Conservation (phyloP, 2,113 vertebrate species). For the Hemibates koningsi region DNA sequence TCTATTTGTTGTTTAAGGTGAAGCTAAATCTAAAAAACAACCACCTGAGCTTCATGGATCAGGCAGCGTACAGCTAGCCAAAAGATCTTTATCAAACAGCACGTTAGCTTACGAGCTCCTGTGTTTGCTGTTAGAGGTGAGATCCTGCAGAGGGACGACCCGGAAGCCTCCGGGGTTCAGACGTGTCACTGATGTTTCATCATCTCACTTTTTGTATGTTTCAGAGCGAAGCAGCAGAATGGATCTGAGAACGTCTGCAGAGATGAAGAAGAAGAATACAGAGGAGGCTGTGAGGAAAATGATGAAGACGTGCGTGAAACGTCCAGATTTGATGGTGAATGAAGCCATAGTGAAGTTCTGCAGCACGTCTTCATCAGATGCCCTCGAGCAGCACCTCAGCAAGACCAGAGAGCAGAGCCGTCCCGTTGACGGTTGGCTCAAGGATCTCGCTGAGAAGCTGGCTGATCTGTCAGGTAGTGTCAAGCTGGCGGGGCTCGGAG, state of each 20-base stretch:
- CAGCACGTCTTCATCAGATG: background rate
- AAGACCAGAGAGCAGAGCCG: background rate
- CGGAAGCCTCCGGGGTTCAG: background rate
- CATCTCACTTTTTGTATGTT: background rate
- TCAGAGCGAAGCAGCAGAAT: background rate
- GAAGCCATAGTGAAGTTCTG: background rate
- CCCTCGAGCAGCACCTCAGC: background rate
- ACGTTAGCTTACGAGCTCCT: background rate
- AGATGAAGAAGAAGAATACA: background rate
- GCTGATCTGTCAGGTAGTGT: background rate
- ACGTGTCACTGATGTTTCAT: background rate
- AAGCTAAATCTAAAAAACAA: background rate
- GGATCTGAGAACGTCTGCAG: background rate
- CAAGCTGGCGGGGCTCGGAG: background rate
- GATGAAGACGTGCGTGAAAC: background rate
- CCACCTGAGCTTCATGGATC: background rate
- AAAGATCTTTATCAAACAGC: accelerated
- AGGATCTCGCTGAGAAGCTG: background rate
- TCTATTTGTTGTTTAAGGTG: background rate
- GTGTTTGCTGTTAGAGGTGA: background rate
- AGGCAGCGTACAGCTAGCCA: background rate
- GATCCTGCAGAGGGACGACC: background rate
- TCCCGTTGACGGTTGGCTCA: background rate
- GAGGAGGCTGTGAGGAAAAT: accelerated
- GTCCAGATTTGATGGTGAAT: accelerated